Conservation (phyloP, 2,113 vertebrate genomes). For the Pagrus major region DNA sequence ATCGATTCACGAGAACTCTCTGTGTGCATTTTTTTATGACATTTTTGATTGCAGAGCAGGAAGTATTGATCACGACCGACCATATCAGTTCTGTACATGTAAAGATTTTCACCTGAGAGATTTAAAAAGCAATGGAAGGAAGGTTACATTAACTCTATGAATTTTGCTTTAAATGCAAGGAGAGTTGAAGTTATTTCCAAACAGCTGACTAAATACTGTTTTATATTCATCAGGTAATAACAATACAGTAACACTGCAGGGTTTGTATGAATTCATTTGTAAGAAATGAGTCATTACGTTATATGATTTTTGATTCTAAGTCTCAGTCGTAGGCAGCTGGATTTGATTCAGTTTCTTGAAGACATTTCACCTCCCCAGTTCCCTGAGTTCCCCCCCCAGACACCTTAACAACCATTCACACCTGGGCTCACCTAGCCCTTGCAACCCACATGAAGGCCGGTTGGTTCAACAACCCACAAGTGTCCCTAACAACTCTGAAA, state of each 20-base stretch:
- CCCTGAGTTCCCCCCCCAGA: no score
- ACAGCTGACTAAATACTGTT: not conserved
- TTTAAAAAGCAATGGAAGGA: not conserved
- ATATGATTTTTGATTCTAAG: no score
- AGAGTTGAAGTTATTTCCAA: no score
- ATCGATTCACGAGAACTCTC: conserved; percentile 31
- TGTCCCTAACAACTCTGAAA: no score
- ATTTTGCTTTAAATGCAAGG: no score
- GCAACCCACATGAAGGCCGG: no score
- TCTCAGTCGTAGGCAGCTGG: no score
- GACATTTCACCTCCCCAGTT: no score
- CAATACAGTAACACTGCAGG: not conserved
- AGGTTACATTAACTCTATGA: not conserved
- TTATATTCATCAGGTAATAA: not conserved
- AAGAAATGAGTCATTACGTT: not conserved
- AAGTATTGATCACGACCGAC: conserved; percentile 56
- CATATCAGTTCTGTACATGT: conserved; percentile 37
- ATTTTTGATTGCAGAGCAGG: conserved; percentile 39
- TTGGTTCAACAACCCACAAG: no score
- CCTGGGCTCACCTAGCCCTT: no score
- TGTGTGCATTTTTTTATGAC: conserved; percentile 31
- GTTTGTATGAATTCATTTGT: not conserved
- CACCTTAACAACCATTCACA: no score
- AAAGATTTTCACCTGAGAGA: conserved; percentile 25
- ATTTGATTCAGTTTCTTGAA: no score